These are phyloP conservation scores for Sisor rabdophorus DNA, from an alignment of 2,113 vertebrate genomes.

Conservation along the genomic window DNA sequence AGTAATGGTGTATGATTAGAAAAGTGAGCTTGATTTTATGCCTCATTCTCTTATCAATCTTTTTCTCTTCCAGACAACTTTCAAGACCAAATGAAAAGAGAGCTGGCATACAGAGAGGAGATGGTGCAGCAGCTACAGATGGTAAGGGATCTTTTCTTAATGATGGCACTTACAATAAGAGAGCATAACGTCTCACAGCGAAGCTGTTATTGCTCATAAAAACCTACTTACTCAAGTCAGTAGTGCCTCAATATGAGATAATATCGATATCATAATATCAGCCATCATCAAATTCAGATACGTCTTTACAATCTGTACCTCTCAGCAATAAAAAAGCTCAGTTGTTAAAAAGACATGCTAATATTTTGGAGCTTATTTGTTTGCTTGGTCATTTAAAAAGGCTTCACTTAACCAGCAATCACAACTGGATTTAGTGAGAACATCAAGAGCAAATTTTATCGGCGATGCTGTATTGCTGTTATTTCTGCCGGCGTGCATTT, in stretches of 20 bases:
- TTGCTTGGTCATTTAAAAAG: slow-evolving; percentile 41
- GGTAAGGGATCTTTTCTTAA: slow-evolving; percentile 64
- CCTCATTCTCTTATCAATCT: slow-evolving; percentile 5
- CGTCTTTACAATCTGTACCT: slow-evolving; percentile 1
- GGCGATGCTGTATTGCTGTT: neutral
- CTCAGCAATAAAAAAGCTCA: neutral
- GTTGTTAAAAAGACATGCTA: slow-evolving; percentile 31
- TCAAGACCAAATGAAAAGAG: slow-evolving; percentile 97
- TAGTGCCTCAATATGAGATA: slow-evolving; percentile 14
- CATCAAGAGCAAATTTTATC: neutral
- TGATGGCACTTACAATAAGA: slow-evolving; percentile 34
- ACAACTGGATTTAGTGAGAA: neutral
- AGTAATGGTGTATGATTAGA: neutral
- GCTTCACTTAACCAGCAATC: slow-evolving; percentile 8
- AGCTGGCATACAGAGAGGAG: slow-evolving; percentile 95
- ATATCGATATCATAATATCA: neutral
- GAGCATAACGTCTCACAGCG: slow-evolving; percentile 42
- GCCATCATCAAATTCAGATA: slow-evolving; percentile 11
- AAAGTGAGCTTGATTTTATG: slow-evolving; percentile 16
- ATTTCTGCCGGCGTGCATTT: neutral
- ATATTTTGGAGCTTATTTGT: slow-evolving; percentile 59
- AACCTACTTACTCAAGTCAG: neutral
- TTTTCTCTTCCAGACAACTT: slow-evolving; percentile 84
- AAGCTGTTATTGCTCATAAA: slow-evolving; percentile 19
- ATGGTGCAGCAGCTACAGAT: slow-evolving; percentile 99